Percentiles rank a stretch among this genome's conserved stretches.
phyloP scores from a whole-genome alignment of 2,888 invertebrate genomes.

The Orthosia gracilis region DNA sequence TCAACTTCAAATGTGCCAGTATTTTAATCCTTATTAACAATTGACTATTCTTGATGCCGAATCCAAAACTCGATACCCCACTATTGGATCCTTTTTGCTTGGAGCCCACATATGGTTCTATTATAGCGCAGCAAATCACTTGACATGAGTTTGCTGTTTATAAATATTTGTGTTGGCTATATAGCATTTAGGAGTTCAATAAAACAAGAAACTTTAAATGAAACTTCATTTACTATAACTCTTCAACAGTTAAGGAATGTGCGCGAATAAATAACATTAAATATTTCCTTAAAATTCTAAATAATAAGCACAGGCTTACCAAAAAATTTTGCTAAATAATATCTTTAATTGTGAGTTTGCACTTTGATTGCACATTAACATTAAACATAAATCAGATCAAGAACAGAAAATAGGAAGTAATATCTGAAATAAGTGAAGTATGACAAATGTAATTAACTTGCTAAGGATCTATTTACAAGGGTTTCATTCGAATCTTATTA shows the following conservation, averaged over 20 bases:
- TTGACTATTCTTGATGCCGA: too few species aligned
- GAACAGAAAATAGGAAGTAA: constrained; percentile 17
- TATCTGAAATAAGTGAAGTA: constrained; percentile 25
- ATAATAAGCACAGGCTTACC: constrained; percentile 4
- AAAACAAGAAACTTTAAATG: constrained; percentile 26
- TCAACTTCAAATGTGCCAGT: too few species aligned
- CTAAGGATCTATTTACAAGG: not conserved
- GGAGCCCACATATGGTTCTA: too few species aligned
- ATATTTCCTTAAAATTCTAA: constrained; percentile 25
- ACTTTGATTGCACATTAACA: constrained; percentile 34
- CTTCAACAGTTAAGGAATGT: constrained; percentile 55
- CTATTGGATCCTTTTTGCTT: too few species aligned
- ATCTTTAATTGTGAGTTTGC: constrained; percentile 51
- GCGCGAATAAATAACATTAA: constrained; percentile 39
- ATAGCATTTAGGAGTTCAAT: constrained; percentile 2
- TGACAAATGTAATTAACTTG: not conserved
- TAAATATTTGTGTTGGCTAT: too few species aligned
- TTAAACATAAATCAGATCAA: constrained; percentile 48
- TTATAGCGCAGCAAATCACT: too few species aligned
- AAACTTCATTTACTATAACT: constrained; percentile 43
- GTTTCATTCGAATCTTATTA: not conserved
- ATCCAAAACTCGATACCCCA: too few species aligned
- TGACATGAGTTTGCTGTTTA: not conserved
- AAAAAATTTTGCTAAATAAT: constrained; percentile 45
- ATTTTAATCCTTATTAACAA: too few species aligned